Percentiles rank a stretch among this genome's conserved stretches.
These are phyloP conservation scores for Tetragnatha versicolor DNA, from an alignment of 1,140 invertebrate species.

Conservation along the genomic window DNA sequence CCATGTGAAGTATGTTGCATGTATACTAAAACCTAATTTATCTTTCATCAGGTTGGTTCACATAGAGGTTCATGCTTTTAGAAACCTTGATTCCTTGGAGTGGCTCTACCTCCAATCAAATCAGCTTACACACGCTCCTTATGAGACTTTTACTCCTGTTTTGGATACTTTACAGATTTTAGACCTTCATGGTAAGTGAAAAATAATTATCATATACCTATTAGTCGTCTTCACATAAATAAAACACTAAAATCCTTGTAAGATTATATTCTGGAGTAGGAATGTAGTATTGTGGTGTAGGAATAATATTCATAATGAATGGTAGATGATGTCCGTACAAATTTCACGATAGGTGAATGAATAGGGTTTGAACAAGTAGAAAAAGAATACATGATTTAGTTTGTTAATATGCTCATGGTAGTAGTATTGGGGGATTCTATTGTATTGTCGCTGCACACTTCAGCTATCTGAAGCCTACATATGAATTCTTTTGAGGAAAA, in stretches of 20 bases:
- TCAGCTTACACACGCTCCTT: constrained; percentile 78
- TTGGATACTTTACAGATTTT: constrained; percentile 83
- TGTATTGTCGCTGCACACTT: too few relatives aligned
- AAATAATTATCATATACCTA: not conserved
- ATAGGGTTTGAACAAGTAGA: not conserved
- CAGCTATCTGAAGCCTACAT: too few relatives aligned
- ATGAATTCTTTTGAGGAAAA: too few relatives aligned
- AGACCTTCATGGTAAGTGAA: constrained; percentile 82
- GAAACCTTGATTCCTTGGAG: constrained; percentile 86
- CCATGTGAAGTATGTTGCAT: too few relatives aligned
- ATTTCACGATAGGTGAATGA: not conserved
- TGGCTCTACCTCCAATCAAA: constrained; percentile 87
- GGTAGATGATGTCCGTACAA: not conserved
- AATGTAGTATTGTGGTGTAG: not conserved
- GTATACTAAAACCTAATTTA: too few relatives aligned
- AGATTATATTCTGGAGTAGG: not conserved
- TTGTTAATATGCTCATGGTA: too few relatives aligned
- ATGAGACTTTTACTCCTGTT: constrained; percentile 87
- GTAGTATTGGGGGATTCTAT: too few relatives aligned
- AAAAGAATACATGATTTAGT: not conserved
- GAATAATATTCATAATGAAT: not conserved
- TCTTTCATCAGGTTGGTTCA: constrained; percentile 38
- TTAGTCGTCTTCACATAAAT: not conserved
- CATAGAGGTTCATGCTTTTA: constrained; percentile 69
- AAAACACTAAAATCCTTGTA: not conserved